A percentile compares a stretch with the other conserved stretches of the same genome.
Evolutionary conservation across 2,113 vertebrate species (phyloP).

Genomic region (Charina bottae): DNA sequence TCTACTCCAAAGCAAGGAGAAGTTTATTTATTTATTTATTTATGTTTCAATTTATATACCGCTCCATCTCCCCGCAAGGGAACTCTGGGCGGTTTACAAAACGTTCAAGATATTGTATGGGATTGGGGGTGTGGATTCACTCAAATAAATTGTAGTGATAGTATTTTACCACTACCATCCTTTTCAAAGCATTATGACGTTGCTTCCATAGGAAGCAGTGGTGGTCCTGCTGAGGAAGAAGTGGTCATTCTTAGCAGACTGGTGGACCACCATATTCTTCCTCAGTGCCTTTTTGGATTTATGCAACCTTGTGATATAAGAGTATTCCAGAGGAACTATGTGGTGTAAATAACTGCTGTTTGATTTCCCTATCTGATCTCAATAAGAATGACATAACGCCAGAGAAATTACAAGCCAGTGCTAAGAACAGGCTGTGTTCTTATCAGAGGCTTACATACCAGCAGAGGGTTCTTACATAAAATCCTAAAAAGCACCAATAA

Average conservation of each 20-base stretch:
- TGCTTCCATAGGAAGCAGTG: no score
- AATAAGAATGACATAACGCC: background rate
- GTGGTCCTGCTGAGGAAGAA: background rate
- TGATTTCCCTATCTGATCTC: background rate
- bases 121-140: no score
- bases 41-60: no score
- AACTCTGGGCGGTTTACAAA: no score
- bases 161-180: background rate
- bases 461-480: background rate
- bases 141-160: background rate
- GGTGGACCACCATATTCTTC: background rate
- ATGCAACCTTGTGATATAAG: background rate
- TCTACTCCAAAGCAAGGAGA: background rate
- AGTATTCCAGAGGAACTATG: background rate
- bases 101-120: background rate
- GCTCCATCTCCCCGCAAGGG: no score
- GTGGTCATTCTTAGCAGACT: background rate
- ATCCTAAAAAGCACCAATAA: background rate
- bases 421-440: background rate
- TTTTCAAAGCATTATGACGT: background rate
- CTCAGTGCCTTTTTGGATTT: background rate
- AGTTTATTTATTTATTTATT: no score
- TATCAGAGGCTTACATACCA: background rate
- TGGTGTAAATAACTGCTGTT: background rate
- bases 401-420: background rate